phyloP scores from a whole-genome alignment of 2,888 invertebrate genomes.

The Nymphalis urticae region DNA sequence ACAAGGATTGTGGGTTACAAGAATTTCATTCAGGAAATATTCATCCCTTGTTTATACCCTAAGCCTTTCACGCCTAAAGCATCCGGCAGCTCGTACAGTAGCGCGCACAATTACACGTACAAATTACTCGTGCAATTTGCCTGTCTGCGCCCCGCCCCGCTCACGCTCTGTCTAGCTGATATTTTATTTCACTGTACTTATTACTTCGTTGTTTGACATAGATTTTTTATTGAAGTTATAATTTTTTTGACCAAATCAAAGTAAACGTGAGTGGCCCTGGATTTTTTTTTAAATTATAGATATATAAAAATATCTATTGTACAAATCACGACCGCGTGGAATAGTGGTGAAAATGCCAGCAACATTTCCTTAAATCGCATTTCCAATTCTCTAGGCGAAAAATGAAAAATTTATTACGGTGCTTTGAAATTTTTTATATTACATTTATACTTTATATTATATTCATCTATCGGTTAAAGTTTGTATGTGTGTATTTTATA shows the following conservation, averaged over 20 bases:
- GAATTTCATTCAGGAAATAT: constrained; percentile 12
- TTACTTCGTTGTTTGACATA: not conserved
- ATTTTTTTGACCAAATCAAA: not conserved
- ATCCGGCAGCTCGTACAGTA: constrained; percentile 21
- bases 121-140: constrained; percentile 30
- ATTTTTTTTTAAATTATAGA: too few relatives aligned
- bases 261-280: too few relatives aligned
- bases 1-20: constrained; percentile 1
- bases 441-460: too few relatives aligned
- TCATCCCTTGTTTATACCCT: constrained; percentile 15
- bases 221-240: not conserved
- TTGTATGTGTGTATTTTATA: too few relatives aligned
- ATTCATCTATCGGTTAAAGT: too few relatives aligned
- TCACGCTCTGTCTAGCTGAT: constrained; percentile 7
- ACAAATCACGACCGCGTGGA: too few relatives aligned
- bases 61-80: constrained; percentile 18
- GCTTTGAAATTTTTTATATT: too few relatives aligned
- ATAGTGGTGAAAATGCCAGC: too few relatives aligned
- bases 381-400: too few relatives aligned
- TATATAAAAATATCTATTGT: too few relatives aligned
- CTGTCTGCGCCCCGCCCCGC: constrained; percentile 22
- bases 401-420: too few relatives aligned
- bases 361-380: too few relatives aligned
- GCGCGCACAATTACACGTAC: constrained; percentile 27
- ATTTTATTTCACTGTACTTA: constrained; percentile 6